Evolutionary conservation across 37 sponge, comb jelly and placozoan genomes (phyloP).

Genomic region (Dysidea cf. avara): DNA sequence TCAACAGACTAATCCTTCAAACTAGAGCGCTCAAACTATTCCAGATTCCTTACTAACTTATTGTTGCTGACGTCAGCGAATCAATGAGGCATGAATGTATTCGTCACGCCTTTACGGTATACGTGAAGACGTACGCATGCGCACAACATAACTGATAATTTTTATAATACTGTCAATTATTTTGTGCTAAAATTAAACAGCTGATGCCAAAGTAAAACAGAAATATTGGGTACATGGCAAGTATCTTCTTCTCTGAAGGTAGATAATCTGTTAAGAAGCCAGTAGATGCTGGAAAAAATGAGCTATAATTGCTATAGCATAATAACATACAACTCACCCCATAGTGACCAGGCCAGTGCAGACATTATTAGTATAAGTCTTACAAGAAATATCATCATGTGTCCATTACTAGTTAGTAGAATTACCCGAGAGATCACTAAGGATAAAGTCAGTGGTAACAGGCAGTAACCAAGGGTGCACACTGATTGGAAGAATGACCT

Average conservation of each 20-base stretch:
- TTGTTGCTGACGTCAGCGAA: too few relatives aligned
- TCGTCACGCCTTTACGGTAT: too few relatives aligned
- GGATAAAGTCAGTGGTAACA: slow-evolving; percentile 74
- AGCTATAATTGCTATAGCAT: background rate
- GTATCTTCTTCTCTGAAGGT: slow-evolving; percentile 52
- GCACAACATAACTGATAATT: too few relatives aligned
- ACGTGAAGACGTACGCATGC: too few relatives aligned
- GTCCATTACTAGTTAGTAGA: slow-evolving; percentile 2
- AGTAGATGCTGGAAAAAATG: slow-evolving; percentile 49
- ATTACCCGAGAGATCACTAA: slow-evolving; percentile 46
- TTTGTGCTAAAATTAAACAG: slow-evolving; percentile 59
- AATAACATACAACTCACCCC: slow-evolving; percentile 40
- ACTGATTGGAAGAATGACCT: slow-evolving; percentile 96
- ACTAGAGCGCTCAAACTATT: too few relatives aligned
- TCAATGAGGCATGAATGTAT: too few relatives aligned
- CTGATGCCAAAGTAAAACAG: slow-evolving; percentile 81
- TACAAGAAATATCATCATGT: background rate
- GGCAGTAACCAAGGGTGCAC: slow-evolving; percentile 91
- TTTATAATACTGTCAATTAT: background rate
- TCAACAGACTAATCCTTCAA: too few relatives aligned
- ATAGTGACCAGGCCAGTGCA: slow-evolving; percentile 62
- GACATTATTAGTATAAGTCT: slow-evolving; percentile 15
- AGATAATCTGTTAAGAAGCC: slow-evolving; percentile 73
- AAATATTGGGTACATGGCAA: slow-evolving; percentile 79
- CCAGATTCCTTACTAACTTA: too few relatives aligned